Conservation (phyloP, 2,888 invertebrate species). For the Rhagium mordax region DNA sequence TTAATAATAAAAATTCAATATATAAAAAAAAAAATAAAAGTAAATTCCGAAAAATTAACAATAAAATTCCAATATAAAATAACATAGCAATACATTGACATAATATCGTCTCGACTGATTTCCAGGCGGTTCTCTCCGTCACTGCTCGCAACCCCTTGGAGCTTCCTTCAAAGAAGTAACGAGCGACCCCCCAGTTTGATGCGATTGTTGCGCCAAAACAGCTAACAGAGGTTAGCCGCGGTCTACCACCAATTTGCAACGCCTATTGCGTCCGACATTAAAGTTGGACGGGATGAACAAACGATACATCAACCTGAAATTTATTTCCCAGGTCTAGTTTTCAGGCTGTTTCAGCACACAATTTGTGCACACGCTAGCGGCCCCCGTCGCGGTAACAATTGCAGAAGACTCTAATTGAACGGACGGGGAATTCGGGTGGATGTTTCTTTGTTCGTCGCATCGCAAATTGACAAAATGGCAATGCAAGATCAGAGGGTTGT, state of each 20-base stretch:
- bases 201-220: constrained; percentile 4
- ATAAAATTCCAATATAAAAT: no score
- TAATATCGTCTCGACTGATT: no score
- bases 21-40: no score
- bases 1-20: no score
- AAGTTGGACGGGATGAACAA: constrained; percentile 3
- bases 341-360: background rate
- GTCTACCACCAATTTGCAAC: constrained; percentile 15
- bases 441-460: background rate
- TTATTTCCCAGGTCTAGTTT: background rate
- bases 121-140: background rate
- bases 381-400: background rate
- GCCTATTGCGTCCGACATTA: constrained; percentile 3
- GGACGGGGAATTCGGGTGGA: background rate
- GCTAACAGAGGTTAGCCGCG: constrained; percentile 19
- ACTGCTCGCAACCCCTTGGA: background rate
- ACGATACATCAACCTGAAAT: constrained; percentile 6
- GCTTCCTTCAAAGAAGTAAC: background rate
- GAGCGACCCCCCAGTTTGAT: background rate
- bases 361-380: background rate
- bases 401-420: background rate
- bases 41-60: no score
- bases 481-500: background rate
- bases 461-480: background rate
- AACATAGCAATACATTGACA: no score